Evolutionary conservation across 2,888 invertebrate species (phyloP).

Genomic region (Mayetiola destructor): DNA sequence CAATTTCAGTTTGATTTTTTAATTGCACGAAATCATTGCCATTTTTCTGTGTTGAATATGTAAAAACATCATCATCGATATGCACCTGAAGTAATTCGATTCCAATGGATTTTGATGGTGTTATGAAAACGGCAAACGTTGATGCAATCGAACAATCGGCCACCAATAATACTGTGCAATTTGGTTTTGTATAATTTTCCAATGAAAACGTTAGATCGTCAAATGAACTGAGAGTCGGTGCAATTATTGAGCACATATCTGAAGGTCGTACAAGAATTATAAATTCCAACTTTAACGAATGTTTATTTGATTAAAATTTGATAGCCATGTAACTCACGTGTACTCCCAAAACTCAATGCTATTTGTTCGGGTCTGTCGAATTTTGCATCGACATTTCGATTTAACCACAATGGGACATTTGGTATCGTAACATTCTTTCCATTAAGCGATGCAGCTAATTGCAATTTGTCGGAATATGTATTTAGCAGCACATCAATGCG

Average conservation of each 20-base stretch:
- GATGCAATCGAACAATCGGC: constrained; percentile 32
- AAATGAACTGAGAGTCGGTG: constrained; percentile 32
- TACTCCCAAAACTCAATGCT: constrained; percentile 29
- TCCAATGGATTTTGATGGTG: background rate
- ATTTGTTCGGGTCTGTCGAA: constrained; percentile 32
- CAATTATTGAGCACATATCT: constrained; percentile 34
- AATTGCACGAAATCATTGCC: background rate
- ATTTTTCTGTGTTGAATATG: background rate
- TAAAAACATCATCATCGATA: background rate
- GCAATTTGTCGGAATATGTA: constrained; percentile 29
- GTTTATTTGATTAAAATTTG: background rate
- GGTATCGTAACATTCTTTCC: constrained; percentile 31
- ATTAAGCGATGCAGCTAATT: constrained; percentile 30
- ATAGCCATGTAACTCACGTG: constrained; percentile 19
- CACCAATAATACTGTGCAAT: constrained; percentile 23
- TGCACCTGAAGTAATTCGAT: background rate
- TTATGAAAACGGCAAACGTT: constrained; percentile 31
- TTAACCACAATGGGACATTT: constrained; percentile 28
- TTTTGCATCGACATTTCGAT: constrained; percentile 33
- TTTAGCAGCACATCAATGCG: constrained; percentile 29
- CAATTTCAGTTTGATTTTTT: background rate
- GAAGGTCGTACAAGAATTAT: background rate
- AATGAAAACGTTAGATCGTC: constrained; percentile 31
- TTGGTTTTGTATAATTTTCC: constrained; percentile 14
- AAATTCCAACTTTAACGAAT: background rate